A percentile compares a stretch with the other conserved stretches of the same genome.
phyloP scores from a whole-genome alignment of 2,113 vertebrate species.

The Turnix velox region DNA sequence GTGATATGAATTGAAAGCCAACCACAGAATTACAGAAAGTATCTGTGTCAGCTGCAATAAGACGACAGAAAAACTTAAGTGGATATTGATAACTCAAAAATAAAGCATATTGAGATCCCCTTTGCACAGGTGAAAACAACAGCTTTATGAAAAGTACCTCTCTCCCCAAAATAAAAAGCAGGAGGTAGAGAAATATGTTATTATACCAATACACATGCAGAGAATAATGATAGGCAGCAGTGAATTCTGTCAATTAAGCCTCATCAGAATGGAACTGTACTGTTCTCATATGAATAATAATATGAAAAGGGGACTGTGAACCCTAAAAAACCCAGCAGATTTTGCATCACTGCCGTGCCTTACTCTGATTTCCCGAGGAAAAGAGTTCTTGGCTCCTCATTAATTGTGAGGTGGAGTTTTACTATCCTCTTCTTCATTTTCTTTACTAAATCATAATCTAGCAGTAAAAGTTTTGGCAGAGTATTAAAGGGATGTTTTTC shows the following conservation, averaged over 20 bases:
- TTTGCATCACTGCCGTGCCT: background rate
- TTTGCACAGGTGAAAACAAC: background rate
- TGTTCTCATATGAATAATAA: background rate
- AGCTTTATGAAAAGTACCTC: background rate
- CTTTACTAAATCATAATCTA: constrained; percentile 26
- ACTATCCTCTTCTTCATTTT: background rate
- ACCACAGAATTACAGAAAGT: background rate
- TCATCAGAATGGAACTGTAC: background rate
- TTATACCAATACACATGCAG: background rate
- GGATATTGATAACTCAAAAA: background rate
- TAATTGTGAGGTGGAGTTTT: background rate
- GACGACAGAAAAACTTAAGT: background rate
- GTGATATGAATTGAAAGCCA: background rate
- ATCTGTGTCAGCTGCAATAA: background rate
- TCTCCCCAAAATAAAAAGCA: background rate
- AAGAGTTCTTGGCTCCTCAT: background rate
- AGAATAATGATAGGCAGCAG: background rate
- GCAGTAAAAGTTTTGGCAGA: constrained; percentile 15
- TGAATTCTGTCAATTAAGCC: background rate
- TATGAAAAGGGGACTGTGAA: background rate
- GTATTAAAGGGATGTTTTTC: background rate
- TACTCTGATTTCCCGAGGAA: background rate
- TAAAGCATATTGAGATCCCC: background rate
- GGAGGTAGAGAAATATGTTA: background rate
- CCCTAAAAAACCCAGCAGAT: background rate